Base-by-base conservation (phyloP, 2,797 vertebrate genomes). In the Coendou prehensilis region DNA sequence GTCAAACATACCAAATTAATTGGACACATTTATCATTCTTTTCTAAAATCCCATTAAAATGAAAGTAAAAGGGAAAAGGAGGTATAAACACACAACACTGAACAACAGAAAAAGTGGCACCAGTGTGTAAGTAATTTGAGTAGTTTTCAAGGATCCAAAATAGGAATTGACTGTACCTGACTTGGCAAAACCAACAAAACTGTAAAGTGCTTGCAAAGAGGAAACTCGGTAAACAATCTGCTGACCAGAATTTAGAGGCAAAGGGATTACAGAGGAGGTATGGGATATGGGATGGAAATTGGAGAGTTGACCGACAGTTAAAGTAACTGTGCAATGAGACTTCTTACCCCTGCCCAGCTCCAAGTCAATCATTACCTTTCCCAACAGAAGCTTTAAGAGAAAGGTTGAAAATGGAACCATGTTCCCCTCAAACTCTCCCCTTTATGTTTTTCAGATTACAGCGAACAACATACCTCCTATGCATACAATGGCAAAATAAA, bases 21-120 rank as follows among this genome's bases (percentile, higher is more conserved):
- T 94, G 41, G 56, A 94, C 30, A 91, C n/a, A 93, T 95, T 93
- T 87, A 75, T 96, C 89, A 94, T 93, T 79, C 82, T 75, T 96
- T 93, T 89, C 87, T 89, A 93, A 97, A 97, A 91, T 64, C 52
- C 47, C 80, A 93, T 59, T 94, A 75, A 93, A 91, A 83, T 92
- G 26, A 92, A 97, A 95, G 23, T 91, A 59, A 94, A 82, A 9
- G 10, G 5, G 1, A 69, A 92, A 97, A 95, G 54, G 93, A 93
- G 4, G n/a, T 81, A 95, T 76, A 93, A 87, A 85, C 33, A 11
- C 30, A 28, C 57, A 93, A 92, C 17, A 92, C 54, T 47, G 59
- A 96, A 94, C 57, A 93, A 93, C 0, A 67, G 71, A 97, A 80
- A 78, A 79, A 79, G 45, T 92, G 76, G 89, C 47, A 89, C 45